phyloP scores from a whole-genome alignment of 2,113 vertebrate species.

The Mola mola region DNA sequence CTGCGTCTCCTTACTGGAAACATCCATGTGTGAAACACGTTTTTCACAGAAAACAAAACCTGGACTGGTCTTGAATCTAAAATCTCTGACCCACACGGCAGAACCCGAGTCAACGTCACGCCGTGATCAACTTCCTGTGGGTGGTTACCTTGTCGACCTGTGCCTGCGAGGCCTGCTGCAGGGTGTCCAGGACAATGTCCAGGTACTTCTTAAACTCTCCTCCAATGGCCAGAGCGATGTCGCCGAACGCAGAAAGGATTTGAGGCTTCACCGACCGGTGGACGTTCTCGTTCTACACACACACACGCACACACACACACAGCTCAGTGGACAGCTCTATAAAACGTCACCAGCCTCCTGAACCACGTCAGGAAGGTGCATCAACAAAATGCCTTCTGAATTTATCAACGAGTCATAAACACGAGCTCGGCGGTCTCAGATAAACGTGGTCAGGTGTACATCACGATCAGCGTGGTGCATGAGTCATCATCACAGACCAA shows the following conservation, averaged over 20 bases:
- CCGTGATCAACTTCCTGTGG: not conserved
- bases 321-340: not conserved
- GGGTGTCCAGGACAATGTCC: constrained; percentile 94
- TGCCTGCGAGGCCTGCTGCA: constrained; percentile 96
- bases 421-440: constrained; percentile 18
- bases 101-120: no score
- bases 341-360: no score
- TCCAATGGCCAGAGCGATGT: constrained; percentile 96
- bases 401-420: no score
- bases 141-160: constrained; percentile 95
- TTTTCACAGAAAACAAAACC: no score
- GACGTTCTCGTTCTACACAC: constrained; percentile 93
- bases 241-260: constrained; percentile 96
- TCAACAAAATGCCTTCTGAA: no score
- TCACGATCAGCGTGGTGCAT: constrained; percentile 46
- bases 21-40: no score
- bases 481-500: constrained; percentile 27
- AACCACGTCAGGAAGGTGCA: no score
- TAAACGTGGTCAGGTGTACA: not conserved
- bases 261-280: constrained; percentile 98
- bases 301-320: not conserved
- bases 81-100: no score
- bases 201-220: constrained; percentile 99
- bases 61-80: no score
- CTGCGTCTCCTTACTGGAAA: no score